Evolutionary conservation across 2,113 vertebrate genomes (phyloP).

Genomic region (Hiodon alosoides): DNA sequence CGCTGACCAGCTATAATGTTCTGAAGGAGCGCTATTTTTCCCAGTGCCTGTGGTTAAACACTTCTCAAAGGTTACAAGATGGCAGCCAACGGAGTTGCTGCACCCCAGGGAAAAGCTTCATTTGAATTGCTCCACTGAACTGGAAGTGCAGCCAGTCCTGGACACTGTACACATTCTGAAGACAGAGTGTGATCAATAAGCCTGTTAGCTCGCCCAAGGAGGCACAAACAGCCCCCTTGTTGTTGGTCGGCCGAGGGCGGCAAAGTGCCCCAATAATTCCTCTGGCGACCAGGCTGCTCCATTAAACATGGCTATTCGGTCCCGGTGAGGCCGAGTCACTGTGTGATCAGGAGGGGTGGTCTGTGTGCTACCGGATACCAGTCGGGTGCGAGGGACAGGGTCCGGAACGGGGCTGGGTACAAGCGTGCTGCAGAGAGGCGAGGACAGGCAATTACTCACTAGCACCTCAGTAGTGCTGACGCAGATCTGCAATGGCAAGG

Average conservation of each 20-base stretch:
- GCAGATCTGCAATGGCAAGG: not conserved
- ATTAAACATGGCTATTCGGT: not conserved
- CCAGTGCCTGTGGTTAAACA: not conserved
- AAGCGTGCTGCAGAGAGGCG: too few species aligned
- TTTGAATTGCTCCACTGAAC: not conserved
- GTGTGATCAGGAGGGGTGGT: not conserved
- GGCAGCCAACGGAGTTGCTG: not conserved
- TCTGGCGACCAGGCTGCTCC: not conserved
- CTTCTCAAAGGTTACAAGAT: not conserved
- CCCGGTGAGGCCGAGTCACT: not conserved
- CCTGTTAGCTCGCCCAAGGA: not conserved
- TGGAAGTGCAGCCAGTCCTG: not conserved
- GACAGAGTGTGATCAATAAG: not conserved
- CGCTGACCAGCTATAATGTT: not conserved
- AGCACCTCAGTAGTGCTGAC: not conserved
- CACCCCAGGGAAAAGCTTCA: not conserved
- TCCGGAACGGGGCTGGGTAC: too few species aligned
- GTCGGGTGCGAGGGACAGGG: not conserved
- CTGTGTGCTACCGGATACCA: not conserved
- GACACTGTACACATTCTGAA: not conserved
- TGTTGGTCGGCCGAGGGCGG: not conserved
- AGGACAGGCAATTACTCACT: slow-evolving; percentile 10
- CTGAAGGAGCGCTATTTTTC: not conserved
- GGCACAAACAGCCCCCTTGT: not conserved
- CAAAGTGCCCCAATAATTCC: not conserved